Evolutionary conservation across 2,113 vertebrate species (phyloP), one percentile per base, ranked within the genome.

Genomic region (Chrysochloris asiatica): DNA sequence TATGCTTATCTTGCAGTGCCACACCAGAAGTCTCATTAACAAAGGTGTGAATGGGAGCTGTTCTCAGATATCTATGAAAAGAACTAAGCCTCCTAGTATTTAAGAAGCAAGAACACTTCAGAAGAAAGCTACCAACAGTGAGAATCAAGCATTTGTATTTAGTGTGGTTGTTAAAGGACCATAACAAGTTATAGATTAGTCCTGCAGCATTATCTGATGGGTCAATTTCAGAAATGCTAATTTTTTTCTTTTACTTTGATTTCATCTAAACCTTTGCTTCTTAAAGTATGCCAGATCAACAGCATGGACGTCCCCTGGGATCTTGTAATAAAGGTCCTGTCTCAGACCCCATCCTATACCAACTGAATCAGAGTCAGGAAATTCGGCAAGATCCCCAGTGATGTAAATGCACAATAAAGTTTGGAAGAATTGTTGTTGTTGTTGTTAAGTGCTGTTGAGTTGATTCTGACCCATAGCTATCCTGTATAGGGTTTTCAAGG

Each of bases 201-300:
- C n/a, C 61, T 5, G 14, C 4, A 76, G 33, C 38, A 72, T 75
- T 93, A 30, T 83, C 72, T 79, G 9, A 22, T 69, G 52, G n/a
- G 69, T 63, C 84, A 78, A 30, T 83, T 92, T 89, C 47, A 90
- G 79, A 94, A 91, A 78, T 19, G 67, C 30, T n/a, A 56, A 56
- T 13, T 83, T 22, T 87, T 86, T 88, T 88, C 47, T 93, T 73
- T 93, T 79, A 80, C 47, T 93, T 73, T 93, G 75, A 80, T 83
- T 78, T 83, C 21, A 92, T 28, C 45, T n/a, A 87, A 73, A 88
- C 16, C 10, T 24, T 86, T 90, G 59, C 71, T 90, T 88, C 65
- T 84, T 81, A 59, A 89, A 89, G 65, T 45, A 9, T 78, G 11
- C 72, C 16, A 90, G 50, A 67, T 21, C 28, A 83, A 7, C n/a